Percentiles rank a stretch among this genome's conserved stretches.
Conservation (phyloP, 1,140 invertebrate genomes). For the Philaenus spumarius region DNA sequence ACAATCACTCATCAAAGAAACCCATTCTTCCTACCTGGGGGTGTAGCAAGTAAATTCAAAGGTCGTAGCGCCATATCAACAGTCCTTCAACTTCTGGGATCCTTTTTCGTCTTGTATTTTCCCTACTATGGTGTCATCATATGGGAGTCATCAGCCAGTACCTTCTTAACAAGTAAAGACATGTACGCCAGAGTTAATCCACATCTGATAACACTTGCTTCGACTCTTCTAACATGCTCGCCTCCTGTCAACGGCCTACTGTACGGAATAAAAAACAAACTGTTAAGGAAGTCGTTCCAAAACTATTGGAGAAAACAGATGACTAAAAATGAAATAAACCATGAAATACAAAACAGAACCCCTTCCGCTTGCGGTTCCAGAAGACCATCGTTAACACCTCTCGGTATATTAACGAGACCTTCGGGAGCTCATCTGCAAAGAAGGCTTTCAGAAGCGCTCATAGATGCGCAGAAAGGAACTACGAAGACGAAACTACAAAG, state of each 20-base stretch:
- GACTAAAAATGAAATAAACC: slow-evolving; percentile 65
- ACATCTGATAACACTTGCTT: slow-evolving; percentile 49
- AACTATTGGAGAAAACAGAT: slow-evolving; percentile 75
- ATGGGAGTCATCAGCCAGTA: slow-evolving; percentile 46
- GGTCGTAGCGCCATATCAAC: slow-evolving; percentile 60
- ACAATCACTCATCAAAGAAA: slow-evolving; percentile 75
- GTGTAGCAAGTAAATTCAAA: slow-evolving; percentile 45
- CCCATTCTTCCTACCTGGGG: slow-evolving; percentile 50
- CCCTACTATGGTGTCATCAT: slow-evolving; percentile 65
- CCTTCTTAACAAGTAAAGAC: slow-evolving; percentile 11
- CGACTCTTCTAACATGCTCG: slow-evolving; percentile 53
- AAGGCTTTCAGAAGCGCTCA: slow-evolving; percentile 55
- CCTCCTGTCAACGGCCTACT: slow-evolving; percentile 65
- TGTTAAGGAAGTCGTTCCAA: slow-evolving; percentile 58
- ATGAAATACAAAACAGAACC: slow-evolving; percentile 67
- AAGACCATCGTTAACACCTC: slow-evolving; percentile 57
- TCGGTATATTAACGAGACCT: slow-evolving; percentile 7
- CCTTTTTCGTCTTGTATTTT: slow-evolving; percentile 61
- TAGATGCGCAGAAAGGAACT: slow-evolving; percentile 43
- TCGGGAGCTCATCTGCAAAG: slow-evolving; percentile 47
- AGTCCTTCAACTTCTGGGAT: slow-evolving; percentile 55
- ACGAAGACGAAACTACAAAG: slow-evolving; percentile 39
- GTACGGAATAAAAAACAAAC: slow-evolving; percentile 68
- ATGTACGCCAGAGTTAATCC: slow-evolving; percentile 34
- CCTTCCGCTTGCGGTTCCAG: slow-evolving; percentile 66